Percentiles rank a stretch among this genome's conserved stretches.
Conservation (phyloP, 2,888 invertebrate genomes). For the Acleris emargana region DNA sequence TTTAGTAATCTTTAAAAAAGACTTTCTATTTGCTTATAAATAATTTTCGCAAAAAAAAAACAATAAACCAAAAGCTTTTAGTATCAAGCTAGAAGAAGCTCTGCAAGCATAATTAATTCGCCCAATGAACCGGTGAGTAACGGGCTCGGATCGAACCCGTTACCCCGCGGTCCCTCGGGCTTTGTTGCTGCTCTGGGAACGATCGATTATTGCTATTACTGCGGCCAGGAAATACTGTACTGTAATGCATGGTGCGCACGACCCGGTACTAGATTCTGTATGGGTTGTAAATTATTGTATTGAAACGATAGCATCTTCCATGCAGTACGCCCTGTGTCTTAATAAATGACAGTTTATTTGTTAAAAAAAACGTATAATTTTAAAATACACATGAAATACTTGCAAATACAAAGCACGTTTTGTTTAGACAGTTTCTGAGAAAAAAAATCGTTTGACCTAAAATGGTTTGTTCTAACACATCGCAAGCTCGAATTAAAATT, state of each 20-base stretch:
- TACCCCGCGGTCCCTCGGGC: conserved; percentile 23
- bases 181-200: conserved; percentile 31
- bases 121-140: conserved; percentile 37
- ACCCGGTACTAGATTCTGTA: not conserved
- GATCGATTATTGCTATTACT: conserved; percentile 33
- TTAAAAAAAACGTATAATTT: too few species aligned
- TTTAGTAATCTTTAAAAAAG: too few species aligned
- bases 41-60: not conserved
- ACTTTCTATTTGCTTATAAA: not conserved
- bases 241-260: conserved; percentile 31
- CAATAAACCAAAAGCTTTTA: not conserved
- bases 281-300: not conserved
- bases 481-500: too few species aligned
- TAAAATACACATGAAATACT: too few species aligned
- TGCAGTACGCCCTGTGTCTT: too few species aligned
- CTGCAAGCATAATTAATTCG: conserved; percentile 36
- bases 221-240: conserved; percentile 26
- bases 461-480: too few species aligned
- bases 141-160: conserved; percentile 31
- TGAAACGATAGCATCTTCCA: too few species aligned
- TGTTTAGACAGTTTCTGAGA: too few species aligned
- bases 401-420: too few species aligned
- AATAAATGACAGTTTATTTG: too few species aligned
- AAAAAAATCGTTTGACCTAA: too few species aligned
- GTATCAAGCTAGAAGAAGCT: conserved; percentile 24